A percentile compares a stretch with the other conserved stretches of the same genome.
Evolutionary conservation across 2,113 vertebrate species (phyloP).

Genomic region (Neotoma lepida): DNA sequence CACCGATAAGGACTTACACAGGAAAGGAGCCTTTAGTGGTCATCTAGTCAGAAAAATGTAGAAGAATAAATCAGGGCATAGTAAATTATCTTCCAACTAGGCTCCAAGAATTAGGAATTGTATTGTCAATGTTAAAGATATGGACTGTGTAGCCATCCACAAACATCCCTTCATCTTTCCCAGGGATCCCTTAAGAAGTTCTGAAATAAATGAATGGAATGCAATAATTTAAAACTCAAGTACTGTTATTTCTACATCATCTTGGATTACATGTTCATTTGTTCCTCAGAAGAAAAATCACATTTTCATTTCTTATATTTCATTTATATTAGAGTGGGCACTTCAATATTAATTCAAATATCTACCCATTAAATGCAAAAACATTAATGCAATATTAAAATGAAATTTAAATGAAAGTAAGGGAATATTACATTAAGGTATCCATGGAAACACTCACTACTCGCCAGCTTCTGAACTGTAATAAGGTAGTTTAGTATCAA

Average conservation of each 20-base stretch:
- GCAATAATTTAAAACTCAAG: conserved; percentile 69
- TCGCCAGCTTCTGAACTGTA: conserved; percentile 64
- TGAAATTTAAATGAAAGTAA: conserved; percentile 77
- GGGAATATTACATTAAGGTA: conserved; percentile 72
- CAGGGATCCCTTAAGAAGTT: conserved; percentile 56
- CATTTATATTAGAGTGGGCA: conserved; percentile 76
- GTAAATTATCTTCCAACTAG: background rate
- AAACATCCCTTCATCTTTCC: conserved; percentile 53
- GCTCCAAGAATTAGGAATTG: background rate
- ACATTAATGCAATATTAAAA: conserved; percentile 80
- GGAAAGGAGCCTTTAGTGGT: background rate
- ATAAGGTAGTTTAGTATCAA: conserved; percentile 58
- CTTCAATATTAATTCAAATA: conserved; percentile 79
- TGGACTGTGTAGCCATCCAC: conserved; percentile 36
- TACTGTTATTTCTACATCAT: conserved; percentile 72
- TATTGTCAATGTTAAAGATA: conserved; percentile 38
- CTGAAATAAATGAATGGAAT: conserved; percentile 73
- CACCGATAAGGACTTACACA: background rate
- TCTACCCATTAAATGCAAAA: conserved; percentile 80
- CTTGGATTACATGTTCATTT: conserved; percentile 69
- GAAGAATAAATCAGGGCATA: background rate
- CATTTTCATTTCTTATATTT: conserved; percentile 81
- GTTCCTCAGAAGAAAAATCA: conserved; percentile 77
- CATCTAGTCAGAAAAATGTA: background rate
- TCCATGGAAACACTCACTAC: conserved; percentile 72